Percentiles rank a stretch among this genome's conserved stretches.
These are phyloP conservation scores for Apolygus lucorum DNA, from an alignment of 1,140 invertebrate species.

Conservation along the genomic window DNA sequence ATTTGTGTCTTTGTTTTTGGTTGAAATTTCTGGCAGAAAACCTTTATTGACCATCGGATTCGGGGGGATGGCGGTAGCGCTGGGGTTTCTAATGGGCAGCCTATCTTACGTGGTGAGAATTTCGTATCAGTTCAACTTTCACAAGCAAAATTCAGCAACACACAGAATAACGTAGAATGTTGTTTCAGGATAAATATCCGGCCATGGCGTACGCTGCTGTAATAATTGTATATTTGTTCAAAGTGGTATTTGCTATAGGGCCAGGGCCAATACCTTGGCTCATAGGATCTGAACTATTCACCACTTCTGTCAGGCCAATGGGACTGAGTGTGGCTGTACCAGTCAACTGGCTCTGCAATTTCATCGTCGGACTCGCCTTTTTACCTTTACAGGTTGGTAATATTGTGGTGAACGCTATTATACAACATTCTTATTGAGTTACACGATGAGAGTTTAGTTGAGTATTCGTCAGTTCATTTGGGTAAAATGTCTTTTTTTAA, in stretches of 20 bases:
- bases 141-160: no score
- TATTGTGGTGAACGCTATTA: no score
- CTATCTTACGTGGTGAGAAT: not conserved
- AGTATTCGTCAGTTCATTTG: no score
- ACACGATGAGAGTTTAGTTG: no score
- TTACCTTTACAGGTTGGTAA: no score
- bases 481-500: no score
- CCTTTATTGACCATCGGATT: not conserved
- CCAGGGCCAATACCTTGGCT: slow-evolving; percentile 92
- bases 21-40: slow-evolving; percentile 8
- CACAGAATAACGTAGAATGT: no score
- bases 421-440: no score
- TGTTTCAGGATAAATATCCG: not conserved
- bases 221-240: slow-evolving; percentile 65
- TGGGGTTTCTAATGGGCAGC: not conserved
- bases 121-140: no score
- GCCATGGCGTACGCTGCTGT: slow-evolving; percentile 46
- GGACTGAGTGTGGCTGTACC: slow-evolving; percentile 72
- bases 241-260: slow-evolving; percentile 68
- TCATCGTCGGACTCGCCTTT: slow-evolving; percentile 69
- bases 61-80: not conserved
- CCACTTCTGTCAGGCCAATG: slow-evolving; percentile 61
- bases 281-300: slow-evolving; percentile 77
- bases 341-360: slow-evolving; percentile 78
- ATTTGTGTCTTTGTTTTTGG: not conserved